Base-by-base conservation (phyloP, 2,888 invertebrate genomes). In the Eupsilia transversa region DNA sequence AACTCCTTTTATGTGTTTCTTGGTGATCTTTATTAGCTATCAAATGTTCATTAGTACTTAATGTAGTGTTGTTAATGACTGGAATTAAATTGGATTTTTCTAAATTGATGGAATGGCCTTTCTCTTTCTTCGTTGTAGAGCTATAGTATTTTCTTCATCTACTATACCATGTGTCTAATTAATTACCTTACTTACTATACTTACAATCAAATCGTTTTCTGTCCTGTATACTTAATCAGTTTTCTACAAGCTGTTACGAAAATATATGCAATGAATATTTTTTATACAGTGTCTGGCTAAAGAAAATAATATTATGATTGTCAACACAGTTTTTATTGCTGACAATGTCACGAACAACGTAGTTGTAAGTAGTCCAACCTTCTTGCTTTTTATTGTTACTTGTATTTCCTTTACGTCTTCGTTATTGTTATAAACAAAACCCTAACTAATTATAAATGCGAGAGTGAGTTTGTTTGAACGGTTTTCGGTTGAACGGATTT, bases 331-430 rank as follows among this genome's bases (percentile, higher is more conserved):
- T 78, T 72, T 78, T 49, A 69, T 65, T 27, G 66, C 57, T 46
- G 74, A 46, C 65, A 65, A 61, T 69, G 56, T 68, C 65, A 78
- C 14, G 60, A 68, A 82, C 73, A 46, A 56, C 49, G 63, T 12
- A 73, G 49, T 68, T 54, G 17, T 46, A 43, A 77, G 30, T n/a
- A 30, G 20, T 59, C 17, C 7, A 43, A 52, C 72, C 66, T 49
- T 77, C 41, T 54, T 59, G 3, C 5, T n/a, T 68, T 73, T 80
- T 49, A 17, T 72, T 77, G 59, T 64, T 41, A 38, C 46, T 41
- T 59, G 12, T 71, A 14, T 71, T 41, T 52, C n/a, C 20, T 60
- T 54, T 33, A 81, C 27, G 27, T 57, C n/a, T 67, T 82, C 77
- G 41, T 72, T 67, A 46, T 63, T 76, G 6, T 46, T 23, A 23